phyloP scores from a whole-genome alignment of 2,888 invertebrate species.

The Amphimallon solstitiale region DNA sequence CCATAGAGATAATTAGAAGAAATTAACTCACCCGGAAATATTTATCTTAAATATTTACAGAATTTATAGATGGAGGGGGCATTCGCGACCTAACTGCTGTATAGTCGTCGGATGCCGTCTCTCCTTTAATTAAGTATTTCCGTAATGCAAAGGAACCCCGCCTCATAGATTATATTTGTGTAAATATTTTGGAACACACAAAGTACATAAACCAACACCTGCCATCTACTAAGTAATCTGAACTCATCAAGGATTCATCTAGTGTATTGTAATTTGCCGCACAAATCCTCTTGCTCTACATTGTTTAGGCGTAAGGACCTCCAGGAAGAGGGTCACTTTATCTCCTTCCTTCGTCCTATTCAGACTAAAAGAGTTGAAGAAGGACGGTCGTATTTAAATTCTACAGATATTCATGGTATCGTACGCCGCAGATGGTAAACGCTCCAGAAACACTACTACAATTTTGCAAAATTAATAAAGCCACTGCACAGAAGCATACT shows the following conservation, averaged over 20 bases:
- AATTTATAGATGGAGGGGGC: constrained; percentile 7
- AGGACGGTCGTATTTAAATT: constrained; percentile 35
- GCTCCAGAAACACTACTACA: constrained; percentile 38
- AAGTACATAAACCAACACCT: constrained; percentile 49
- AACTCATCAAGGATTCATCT: constrained; percentile 59
- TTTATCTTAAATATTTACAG: constrained; percentile 24
- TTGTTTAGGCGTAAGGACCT: constrained; percentile 36
- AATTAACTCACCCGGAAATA: constrained; percentile 19
- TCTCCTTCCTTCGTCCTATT: constrained; percentile 22
- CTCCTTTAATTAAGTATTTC: constrained; percentile 21
- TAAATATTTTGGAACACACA: constrained; percentile 27
- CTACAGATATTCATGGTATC: constrained; percentile 38
- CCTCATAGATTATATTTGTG: constrained; percentile 27
- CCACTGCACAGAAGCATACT: constrained; percentile 32
- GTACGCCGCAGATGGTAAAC: constrained; percentile 39
- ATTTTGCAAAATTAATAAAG: constrained; percentile 40
- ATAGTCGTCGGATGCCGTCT: background rate
- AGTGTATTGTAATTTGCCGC: constrained; percentile 60
- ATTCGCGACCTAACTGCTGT: no score
- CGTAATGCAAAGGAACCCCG: constrained; percentile 7
- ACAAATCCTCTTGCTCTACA: constrained; percentile 47
- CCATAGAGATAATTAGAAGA: constrained; percentile 16
- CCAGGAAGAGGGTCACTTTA: constrained; percentile 26
- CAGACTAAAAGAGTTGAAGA: constrained; percentile 1
- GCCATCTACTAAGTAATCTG: constrained; percentile 58